These are phyloP conservation scores for Psilopsiagon aymara DNA, from an alignment of 2,113 vertebrate species.

Conservation along the genomic window DNA sequence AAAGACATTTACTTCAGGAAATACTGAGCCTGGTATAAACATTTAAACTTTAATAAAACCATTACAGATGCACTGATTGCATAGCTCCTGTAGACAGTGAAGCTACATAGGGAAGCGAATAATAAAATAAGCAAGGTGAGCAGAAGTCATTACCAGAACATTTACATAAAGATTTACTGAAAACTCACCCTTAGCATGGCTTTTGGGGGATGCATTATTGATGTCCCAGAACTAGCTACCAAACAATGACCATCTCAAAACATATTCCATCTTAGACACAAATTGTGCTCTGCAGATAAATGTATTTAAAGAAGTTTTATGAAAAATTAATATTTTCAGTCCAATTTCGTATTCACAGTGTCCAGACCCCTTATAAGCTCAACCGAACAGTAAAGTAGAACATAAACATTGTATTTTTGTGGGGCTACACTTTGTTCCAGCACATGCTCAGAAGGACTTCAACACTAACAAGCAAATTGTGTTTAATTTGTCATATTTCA, in stretches of 20 bases:
- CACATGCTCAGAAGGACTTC: not conserved
- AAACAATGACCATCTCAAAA: not conserved
- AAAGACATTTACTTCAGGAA: slow-evolving; percentile 31
- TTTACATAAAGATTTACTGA: not conserved
- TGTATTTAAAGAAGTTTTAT: not conserved
- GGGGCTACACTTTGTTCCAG: not conserved
- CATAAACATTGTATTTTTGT: not conserved
- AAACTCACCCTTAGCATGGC: not conserved
- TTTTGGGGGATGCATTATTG: not conserved
- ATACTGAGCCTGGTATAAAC: slow-evolving; percentile 19
- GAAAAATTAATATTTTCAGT: not conserved
- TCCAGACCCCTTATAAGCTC: not conserved
- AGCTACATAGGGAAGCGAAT: not conserved
- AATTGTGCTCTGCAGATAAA: not conserved
- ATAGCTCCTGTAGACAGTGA: not conserved
- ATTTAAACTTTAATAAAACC: slow-evolving; percentile 51
- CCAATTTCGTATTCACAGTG: not conserved
- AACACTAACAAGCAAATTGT: not conserved
- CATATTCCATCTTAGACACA: not conserved
- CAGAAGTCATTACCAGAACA: not conserved
- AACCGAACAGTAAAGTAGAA: not conserved
- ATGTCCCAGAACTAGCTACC: not conserved
- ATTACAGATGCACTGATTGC: slow-evolving; percentile 4
- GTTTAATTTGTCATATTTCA: not conserved
- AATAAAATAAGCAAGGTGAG: not conserved